Base-by-base conservation (phyloP, 2,888 invertebrate genomes). In the Aromia moschata region DNA sequence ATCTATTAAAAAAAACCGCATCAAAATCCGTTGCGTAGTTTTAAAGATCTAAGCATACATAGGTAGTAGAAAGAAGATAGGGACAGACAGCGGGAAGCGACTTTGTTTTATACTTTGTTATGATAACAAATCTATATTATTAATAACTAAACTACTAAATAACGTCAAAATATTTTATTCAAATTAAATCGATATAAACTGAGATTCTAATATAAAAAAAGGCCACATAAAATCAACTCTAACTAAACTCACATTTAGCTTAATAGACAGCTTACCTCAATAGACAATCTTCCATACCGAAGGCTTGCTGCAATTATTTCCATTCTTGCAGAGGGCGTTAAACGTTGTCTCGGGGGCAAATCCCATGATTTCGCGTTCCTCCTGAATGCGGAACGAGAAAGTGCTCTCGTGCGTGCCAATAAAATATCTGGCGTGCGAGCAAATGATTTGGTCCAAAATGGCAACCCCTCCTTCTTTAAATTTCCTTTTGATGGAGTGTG, bases 391-490 rank as follows among this genome's bases (percentile, higher is more conserved):
- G 79, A 92, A 97, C 0, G 97, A 90, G 80, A 98, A 98, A 0
- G 98, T 99, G 59, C 98, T 98, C 70, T 96, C 95, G 77, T 91
- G 87, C 0, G 95, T 96, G 7, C 98, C 98, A 33, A 96, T 86
- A 75, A 98, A 98, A 77, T 87, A 89, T 66, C 88, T 86, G 0
- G 95, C 91, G 80, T 91, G 89, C 0, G 97, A 91, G 80, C 96
- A 95, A 68, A 99, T 92, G 72, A 97, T 93, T 83, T 99, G 98
- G 77, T 98, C 98, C 46, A 98, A 88, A 55, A 98, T 93, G 0
- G 98, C 96, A 16, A 93, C 77, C 1, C 93, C 94, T 1, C 97
- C 97, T 76, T 96, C 95, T 76, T 86, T 86, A 67, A 83, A 87
- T 56, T 81, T 79, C 1, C 79, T 74, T 63, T 84, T 79, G 7